These are phyloP conservation scores for Drosophila santomea DNA, from an alignment of 1,140 invertebrate genomes.

Conservation along the genomic window DNA sequence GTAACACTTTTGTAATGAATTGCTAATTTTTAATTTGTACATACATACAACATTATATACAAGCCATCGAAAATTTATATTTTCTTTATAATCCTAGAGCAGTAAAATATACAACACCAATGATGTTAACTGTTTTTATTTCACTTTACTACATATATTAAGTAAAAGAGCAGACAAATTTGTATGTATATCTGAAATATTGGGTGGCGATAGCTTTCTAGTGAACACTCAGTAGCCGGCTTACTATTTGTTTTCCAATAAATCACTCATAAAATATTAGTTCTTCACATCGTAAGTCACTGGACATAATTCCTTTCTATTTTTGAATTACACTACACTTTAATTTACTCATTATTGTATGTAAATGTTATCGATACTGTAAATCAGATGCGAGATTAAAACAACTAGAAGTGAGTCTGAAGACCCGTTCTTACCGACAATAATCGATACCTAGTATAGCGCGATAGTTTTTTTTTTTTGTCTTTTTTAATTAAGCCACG, in stretches of 20 bases:
- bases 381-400: not conserved
- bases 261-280: constrained; percentile 7
- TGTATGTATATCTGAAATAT: constrained; percentile 38
- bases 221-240: not conserved
- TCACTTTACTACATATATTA: too few relatives aligned
- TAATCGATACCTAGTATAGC: not conserved
- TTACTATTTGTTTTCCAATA: not conserved
- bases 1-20: not conserved
- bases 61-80: too few relatives aligned
- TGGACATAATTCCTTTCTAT: not conserved
- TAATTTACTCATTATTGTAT: constrained; percentile 18
- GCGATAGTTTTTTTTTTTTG: too few relatives aligned
- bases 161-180: not conserved
- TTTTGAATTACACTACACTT: constrained; percentile 11
- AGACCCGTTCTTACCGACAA: not conserved
- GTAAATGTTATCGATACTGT: constrained; percentile 11
- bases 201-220: not conserved
- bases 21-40: too few relatives aligned
- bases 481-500: too few relatives aligned
- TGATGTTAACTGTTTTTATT: too few relatives aligned
- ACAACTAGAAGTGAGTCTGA: constrained; percentile 16
- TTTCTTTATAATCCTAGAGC: too few relatives aligned
- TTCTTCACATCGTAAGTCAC: constrained; percentile 1
- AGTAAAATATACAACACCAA: too few relatives aligned
- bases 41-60: too few relatives aligned